Conservation (phyloP, 2,888 invertebrate genomes). For the Trichogramma evanescens region DNA sequence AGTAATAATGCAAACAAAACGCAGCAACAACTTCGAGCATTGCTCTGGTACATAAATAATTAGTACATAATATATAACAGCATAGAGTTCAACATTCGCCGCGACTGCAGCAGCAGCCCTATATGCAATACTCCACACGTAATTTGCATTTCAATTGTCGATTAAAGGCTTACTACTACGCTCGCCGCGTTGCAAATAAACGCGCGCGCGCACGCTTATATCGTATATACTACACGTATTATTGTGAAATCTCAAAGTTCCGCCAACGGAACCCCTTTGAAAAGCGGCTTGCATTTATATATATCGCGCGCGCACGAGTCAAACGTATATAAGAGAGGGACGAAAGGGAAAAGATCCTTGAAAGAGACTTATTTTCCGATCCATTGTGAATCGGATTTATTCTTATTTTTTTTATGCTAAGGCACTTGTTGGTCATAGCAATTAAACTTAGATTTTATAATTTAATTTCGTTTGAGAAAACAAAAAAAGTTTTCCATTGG, state of each 20-base stretch:
- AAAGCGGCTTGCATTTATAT: neutral
- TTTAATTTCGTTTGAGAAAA: no score
- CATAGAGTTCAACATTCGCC: no score
- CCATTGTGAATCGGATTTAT: conserved; percentile 14
- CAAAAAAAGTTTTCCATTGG: no score
- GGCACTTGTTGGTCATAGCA: neutral
- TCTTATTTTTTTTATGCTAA: neutral
- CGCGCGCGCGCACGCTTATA: neutral
- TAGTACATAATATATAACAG: no score
- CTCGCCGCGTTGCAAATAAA: conserved; percentile 7
- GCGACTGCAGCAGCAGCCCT: no score
- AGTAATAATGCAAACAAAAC: no score
- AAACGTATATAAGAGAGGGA: conserved; percentile 24
- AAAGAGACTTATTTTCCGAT: conserved; percentile 35
- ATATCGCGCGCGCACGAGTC: conserved; percentile 14
- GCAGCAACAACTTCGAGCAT: no score
- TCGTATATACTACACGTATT: no score
- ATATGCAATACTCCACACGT: neutral
- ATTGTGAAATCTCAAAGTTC: neutral
- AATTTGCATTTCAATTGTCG: conserved; percentile 17
- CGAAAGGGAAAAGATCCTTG: conserved; percentile 36
- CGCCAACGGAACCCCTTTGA: conserved; percentile 2
- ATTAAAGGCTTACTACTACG: conserved; percentile 1
- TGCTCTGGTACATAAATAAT: no score
- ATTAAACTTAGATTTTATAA: neutral